Evolutionary conservation across 1,140 invertebrate genomes (phyloP), one percentile per base, ranked within the genome.

Genomic region (Nylanderia fulva): DNA sequence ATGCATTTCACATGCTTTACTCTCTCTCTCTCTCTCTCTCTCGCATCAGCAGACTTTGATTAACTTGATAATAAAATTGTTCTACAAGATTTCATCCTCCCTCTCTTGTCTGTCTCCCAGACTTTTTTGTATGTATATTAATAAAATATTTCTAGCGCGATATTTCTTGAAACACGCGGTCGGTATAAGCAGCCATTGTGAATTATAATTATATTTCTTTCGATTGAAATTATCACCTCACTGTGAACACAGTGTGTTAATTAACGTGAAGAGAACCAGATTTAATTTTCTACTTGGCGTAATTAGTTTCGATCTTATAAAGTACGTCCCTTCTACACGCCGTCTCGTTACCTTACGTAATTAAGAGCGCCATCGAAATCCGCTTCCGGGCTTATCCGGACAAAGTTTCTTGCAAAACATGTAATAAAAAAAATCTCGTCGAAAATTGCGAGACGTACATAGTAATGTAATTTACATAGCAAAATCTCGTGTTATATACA

Each of bases 251-350:
- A 58, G 3, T 18, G 3, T 18, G 5, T 84, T 84, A 88, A 88
- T 88, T 85, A 88, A 79, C 60, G 61, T 60, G 64, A 88, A 88
- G 82, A 88, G 8, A 42, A 48, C 36, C 39, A 64, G 83, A 85
- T 88, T 88, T 84, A 88, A 88, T 88, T 88, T 85, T 54, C 87
- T 80, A 80, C 74, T 60, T 83, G 71, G 56, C 71, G 63, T 88
- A 88, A 88, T 88, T 88, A 88, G 74, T 88, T 88, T 88, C 86
- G 52, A 85, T 69, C 61, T 69, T 69, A 85, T 83, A 33, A 52
- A 85, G 60, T 82, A 58, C 24, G 24, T 9, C 5, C 8, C 54
- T n/a, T 52, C 13, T 18, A 27, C 56, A 27, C 56, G n/a, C 15
- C 39, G 36, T 63, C 74, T 76, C 74, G 21, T 76, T 56, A 45